phyloP scores from a whole-genome alignment of 2,888 invertebrate species.

The Chloroclysta siterata region DNA sequence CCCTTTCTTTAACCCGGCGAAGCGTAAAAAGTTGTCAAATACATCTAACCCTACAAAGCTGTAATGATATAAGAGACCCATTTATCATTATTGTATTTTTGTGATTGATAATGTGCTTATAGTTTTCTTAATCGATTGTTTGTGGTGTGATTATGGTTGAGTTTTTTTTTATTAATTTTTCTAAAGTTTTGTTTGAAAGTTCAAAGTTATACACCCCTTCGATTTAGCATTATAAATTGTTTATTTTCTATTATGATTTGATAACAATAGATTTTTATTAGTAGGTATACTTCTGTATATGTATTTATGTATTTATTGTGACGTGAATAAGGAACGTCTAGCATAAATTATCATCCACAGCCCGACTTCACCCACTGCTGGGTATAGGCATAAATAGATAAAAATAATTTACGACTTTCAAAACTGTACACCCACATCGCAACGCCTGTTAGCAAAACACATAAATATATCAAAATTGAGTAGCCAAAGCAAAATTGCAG shows the following conservation, averaged over 20 bases:
- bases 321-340: not conserved
- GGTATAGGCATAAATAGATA: not conserved
- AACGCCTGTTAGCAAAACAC: conserved; percentile 61
- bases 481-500: conserved; percentile 61
- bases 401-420: conserved; percentile 45
- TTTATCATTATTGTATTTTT: conserved; percentile 51
- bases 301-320: not conserved
- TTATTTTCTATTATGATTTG: conserved; percentile 19
- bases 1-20: conserved; percentile 59
- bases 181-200: conserved; percentile 33
- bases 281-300: not conserved
- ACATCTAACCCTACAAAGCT: conserved; percentile 57
- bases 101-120: conserved; percentile 68
- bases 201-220: conserved; percentile 59
- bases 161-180: conserved; percentile 51
- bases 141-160: conserved; percentile 69
- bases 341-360: no score
- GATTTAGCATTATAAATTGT: conserved; percentile 48
- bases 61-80: conserved; percentile 43
- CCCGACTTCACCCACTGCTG: no score
- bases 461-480: conserved; percentile 70
- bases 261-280: conserved; percentile 4
- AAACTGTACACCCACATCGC: conserved; percentile 59
- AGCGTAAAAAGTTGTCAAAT: conserved; percentile 64
- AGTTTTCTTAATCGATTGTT: conserved; percentile 63